phyloP scores from a whole-genome alignment of 2,113 vertebrate species.

The Sylvicapra grimmia region DNA sequence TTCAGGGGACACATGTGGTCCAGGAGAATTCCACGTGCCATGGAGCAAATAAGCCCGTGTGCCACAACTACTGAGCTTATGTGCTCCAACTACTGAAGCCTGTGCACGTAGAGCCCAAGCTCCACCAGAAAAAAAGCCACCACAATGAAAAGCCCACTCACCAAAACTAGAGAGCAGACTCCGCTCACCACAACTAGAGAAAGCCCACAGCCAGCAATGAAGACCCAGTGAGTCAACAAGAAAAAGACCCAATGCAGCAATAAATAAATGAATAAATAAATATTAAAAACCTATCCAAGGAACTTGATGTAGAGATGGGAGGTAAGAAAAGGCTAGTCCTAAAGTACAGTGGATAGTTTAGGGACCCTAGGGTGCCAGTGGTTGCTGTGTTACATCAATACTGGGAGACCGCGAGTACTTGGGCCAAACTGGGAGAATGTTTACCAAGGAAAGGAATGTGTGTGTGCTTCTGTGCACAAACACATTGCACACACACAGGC shows the following conservation, averaged over 20 bases:
- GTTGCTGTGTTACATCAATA: neutral
- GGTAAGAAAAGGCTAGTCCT: neutral
- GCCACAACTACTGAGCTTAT: neutral
- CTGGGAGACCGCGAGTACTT: neutral
- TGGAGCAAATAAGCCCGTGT: neutral
- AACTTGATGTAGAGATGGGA: neutral
- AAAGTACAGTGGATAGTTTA: neutral
- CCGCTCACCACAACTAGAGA: rapidly evolving
- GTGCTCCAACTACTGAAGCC: neutral
- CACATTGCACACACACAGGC: neutral
- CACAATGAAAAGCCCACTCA: neutral
- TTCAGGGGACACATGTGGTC: neutral
- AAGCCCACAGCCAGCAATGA: neutral
- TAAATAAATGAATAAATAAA: neutral
- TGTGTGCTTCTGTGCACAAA: neutral
- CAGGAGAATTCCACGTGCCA: neutral
- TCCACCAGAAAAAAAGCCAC: neutral
- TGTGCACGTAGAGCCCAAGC: neutral
- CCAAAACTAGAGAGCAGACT: neutral
- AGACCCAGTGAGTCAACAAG: neutral
- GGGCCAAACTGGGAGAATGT: neutral
- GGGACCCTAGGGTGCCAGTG: rapidly evolving
- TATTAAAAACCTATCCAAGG: neutral
- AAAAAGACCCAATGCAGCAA: neutral
- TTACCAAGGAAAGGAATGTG: neutral